Evolutionary conservation across 2,113 vertebrate species (phyloP).

Genomic region (Verasper variegatus): DNA sequence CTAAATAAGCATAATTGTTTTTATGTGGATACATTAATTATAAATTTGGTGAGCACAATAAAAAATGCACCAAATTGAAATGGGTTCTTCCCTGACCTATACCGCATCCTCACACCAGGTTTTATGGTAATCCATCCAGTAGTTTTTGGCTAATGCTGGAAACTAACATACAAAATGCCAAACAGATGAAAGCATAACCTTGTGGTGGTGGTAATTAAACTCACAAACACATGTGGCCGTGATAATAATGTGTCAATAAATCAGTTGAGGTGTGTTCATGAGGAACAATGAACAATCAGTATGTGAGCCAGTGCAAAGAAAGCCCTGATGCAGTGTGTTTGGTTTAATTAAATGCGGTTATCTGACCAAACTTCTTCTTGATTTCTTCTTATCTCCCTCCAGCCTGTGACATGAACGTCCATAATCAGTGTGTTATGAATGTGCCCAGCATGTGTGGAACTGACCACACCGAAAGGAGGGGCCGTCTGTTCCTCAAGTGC

Average conservation of each 20-base stretch:
- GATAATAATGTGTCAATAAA: not conserved
- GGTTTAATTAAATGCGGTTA: not conserved
- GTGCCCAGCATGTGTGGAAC: conserved; percentile 97
- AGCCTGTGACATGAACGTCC: conserved; percentile 99
- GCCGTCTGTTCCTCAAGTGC: conserved; percentile 91
- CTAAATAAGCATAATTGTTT: no score
- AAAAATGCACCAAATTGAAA: no score
- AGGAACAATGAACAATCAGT: not conserved
- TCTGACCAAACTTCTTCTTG: not conserved
- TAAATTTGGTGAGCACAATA: no score
- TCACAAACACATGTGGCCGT: not conserved
- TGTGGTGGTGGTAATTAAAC: no score
- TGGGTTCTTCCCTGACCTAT: no score
- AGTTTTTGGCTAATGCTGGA: no score
- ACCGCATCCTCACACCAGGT: no score
- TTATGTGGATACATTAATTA: no score
- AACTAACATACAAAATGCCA: no score
- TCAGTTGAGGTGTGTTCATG: not conserved
- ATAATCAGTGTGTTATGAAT: conserved; percentile 95
- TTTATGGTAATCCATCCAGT: no score
- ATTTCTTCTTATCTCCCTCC: conserved; percentile 41
- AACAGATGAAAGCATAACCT: no score
- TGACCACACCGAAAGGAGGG: conserved; percentile 94
- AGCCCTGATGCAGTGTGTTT: not conserved
- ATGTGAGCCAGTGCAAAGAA: no score